Base-by-base conservation (phyloP, 2,888 invertebrate genomes). In the Macaria notata region DNA sequence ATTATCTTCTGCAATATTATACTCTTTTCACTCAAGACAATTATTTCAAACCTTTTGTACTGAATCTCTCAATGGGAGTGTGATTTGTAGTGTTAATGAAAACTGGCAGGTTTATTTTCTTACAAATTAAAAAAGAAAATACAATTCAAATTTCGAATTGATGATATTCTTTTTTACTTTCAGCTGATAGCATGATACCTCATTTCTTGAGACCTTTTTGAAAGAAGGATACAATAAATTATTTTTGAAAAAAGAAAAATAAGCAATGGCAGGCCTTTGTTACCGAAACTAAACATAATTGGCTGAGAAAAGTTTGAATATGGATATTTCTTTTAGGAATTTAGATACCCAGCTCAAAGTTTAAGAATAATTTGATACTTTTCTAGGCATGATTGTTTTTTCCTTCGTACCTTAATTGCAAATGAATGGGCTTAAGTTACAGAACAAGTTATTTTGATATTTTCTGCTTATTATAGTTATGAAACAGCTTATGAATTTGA, bases 11-110 rank as follows among this genome's bases (percentile, higher is more conserved):
- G 19, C 19, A 19, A 19, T 19, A 19, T n/a, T 1, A 19, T 19
- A 19, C 19, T 19, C 19, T 19, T 19, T 19, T 19, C 19, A 19
- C 1, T 19, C 19, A 1, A 61, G 59, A 61, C 56, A 61, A 55
- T 59, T 49, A 49, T 49, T 63, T 57, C 43, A 4, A 31, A 30
- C 29, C 61, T 51, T 63, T 56, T 60, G 59, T 60, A 39, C 50
- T 49, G 46, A 50, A 29, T 46, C 61, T 48, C 60, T 58, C 49
- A 59, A 62, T 59, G 49, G 55, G 49, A 49, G 58, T 57, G 54
- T 58, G 62, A 62, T 64, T 62, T 61, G 49, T 62, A 47, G 30
- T 52, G 19, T 53, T 38, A 62, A 62, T 59, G 44, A 60, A 62
- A 48, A 43, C 58, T 62, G 64, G 61, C 61, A 55, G 64, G 61